phyloP scores from a whole-genome alignment of 2,113 vertebrate genomes.

The Stegastes partitus region DNA sequence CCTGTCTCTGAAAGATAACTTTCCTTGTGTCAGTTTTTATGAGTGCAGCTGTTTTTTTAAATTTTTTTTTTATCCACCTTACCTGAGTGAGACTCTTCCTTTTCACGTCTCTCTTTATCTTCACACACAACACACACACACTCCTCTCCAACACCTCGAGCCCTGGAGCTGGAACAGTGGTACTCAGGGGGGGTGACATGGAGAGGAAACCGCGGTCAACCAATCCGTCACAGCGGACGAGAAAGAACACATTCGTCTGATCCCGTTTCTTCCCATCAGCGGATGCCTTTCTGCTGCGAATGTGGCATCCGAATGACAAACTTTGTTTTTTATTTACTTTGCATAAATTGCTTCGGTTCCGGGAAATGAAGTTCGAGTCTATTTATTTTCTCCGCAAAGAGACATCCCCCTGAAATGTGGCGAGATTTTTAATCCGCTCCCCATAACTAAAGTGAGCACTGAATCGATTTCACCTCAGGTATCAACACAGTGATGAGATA shows the following conservation, averaged over 20 bases:
- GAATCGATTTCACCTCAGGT: conserved; percentile 52
- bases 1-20: conserved; percentile 24
- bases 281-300: neutral
- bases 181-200: conserved; percentile 17
- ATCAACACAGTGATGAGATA: conserved; percentile 45
- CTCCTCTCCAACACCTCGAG: neutral
- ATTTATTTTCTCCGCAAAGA: conserved; percentile 27
- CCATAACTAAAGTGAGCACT: conserved; percentile 4
- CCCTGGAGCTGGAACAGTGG: conserved; percentile 30
- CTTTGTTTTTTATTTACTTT: conserved; percentile 33
- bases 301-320: conserved; percentile 21
- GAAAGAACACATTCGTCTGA: conserved; percentile 25
- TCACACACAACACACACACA: neutral
- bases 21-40: conserved; percentile 13
- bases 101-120: neutral
- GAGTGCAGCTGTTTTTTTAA: conserved; percentile 12
- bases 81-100: conserved; percentile 8
- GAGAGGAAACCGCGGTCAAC: conserved; percentile 16
- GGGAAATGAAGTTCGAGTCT: conserved; percentile 23
- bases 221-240: conserved; percentile 15
- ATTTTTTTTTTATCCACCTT: conserved; percentile 20
- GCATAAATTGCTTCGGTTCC: conserved; percentile 22
- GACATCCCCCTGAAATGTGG: neutral
- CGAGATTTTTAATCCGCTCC: conserved; percentile 13
- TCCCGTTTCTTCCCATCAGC: conserved; percentile 9